These are phyloP conservation scores for Tylochromis polylepis DNA, from an alignment of 2,113 vertebrate genomes.

Conservation along the genomic window DNA sequence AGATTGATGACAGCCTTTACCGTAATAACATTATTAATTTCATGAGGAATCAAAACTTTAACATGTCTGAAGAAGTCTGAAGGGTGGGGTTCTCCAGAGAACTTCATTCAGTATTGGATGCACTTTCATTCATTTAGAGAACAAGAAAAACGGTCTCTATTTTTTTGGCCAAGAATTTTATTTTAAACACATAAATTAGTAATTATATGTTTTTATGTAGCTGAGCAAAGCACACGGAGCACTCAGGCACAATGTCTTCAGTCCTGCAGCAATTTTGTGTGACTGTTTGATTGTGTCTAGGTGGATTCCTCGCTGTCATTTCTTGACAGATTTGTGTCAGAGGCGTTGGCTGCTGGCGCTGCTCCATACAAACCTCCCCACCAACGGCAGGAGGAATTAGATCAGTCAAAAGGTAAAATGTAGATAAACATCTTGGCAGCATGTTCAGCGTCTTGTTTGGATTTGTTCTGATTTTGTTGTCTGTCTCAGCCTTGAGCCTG, in stretches of 20 bases:
- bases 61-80: not conserved
- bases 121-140: not conserved
- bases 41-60: not conserved
- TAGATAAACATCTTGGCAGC: not conserved
- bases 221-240: not conserved
- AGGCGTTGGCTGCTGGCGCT: constrained; percentile 83
- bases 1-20: not conserved
- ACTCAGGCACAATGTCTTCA: not conserved
- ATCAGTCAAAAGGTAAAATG: constrained; percentile 84
- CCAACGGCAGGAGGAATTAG: constrained; percentile 89
- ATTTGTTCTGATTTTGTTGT: constrained; percentile 5
- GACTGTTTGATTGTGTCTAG: constrained; percentile 59
- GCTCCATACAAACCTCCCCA: constrained; percentile 93
- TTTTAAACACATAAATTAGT: not conserved
- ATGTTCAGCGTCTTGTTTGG: not conserved
- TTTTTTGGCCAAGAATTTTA: not conserved
- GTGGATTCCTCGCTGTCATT: constrained; percentile 96
- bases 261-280: not conserved
- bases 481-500: constrained; percentile 83
- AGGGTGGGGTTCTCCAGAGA: not conserved
- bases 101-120: not conserved
- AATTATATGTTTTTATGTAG: not conserved
- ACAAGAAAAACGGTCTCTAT: not conserved
- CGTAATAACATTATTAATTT: not conserved
- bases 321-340: constrained; percentile 92